Conservation (phyloP, 1,140 invertebrate genomes). For the Meteorus sp. region DNA sequence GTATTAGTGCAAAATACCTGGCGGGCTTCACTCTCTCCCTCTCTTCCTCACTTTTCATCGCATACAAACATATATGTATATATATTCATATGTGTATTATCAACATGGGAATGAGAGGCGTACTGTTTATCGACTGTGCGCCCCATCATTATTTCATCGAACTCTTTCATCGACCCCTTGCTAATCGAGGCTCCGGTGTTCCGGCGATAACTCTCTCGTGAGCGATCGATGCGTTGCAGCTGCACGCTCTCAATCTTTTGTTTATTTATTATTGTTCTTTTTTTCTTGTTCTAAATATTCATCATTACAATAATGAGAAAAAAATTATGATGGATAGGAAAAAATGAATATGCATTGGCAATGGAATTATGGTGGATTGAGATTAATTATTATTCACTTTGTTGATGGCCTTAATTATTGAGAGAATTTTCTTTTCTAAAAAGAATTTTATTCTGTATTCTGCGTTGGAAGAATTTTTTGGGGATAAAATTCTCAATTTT, state of each 20-base stretch:
- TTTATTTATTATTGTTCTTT: too few species aligned
- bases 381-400: too few species aligned
- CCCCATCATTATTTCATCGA: constrained; percentile 56
- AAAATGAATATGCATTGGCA: too few species aligned
- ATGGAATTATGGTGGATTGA: too few species aligned
- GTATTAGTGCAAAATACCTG: constrained; percentile 38
- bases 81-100: constrained; percentile 15
- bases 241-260: constrained; percentile 10
- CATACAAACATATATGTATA: neutral
- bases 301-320: too few species aligned
- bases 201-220: constrained; percentile 24
- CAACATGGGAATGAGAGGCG: constrained; percentile 30
- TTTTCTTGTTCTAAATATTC: neutral
- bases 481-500: too few species aligned
- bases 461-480: too few species aligned
- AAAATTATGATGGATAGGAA: too few species aligned
- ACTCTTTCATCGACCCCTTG: constrained; percentile 51
- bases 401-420: too few species aligned
- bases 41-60: neutral
- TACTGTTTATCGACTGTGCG: constrained; percentile 52
- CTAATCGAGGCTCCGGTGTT: constrained; percentile 39
- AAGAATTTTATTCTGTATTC: too few species aligned
- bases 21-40: constrained; percentile 9
- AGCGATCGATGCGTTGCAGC: too few species aligned
- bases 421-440: too few species aligned